Conservation (phyloP, 2,113 vertebrate species). For the Perognathus longimembris region DNA sequence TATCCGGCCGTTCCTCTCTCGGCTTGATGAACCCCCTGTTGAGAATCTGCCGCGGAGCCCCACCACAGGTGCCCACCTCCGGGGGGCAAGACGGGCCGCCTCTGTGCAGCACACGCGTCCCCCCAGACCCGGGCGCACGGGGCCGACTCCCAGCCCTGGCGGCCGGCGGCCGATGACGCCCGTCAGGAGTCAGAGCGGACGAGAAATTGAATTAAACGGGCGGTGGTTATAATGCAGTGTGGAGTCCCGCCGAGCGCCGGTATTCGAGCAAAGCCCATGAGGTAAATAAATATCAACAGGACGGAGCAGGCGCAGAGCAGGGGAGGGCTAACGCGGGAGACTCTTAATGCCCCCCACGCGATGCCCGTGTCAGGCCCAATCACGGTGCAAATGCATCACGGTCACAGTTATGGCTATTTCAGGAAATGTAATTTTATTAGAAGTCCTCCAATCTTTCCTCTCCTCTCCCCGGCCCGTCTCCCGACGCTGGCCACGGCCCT, state of each 20-base stretch:
- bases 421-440: not conserved
- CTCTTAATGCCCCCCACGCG: not conserved
- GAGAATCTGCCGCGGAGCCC: constrained; percentile 55
- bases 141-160: constrained; percentile 25
- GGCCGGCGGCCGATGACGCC: constrained; percentile 25
- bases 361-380: constrained; percentile 5
- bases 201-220: constrained; percentile 57
- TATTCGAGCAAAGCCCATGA: not conserved
- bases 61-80: not conserved
- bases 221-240: not conserved
- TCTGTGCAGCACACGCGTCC: not conserved
- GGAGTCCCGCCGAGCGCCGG: not conserved
- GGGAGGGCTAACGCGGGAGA: not conserved
- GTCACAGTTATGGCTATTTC: not conserved
- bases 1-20: constrained; percentile 56
- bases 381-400: not conserved
- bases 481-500: not conserved
- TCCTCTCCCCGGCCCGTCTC: not conserved
- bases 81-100: constrained; percentile 5
- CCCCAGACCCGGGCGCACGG: not conserved
- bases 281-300: constrained; percentile 31
- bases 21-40: constrained; percentile 50
- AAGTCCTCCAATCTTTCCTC: not conserved
- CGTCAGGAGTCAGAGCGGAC: constrained; percentile 35
- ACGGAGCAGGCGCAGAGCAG: not conserved